Evolutionary conservation across 1,140 invertebrate species (phyloP).

Genomic region (Acromyrmex heyeri): DNA sequence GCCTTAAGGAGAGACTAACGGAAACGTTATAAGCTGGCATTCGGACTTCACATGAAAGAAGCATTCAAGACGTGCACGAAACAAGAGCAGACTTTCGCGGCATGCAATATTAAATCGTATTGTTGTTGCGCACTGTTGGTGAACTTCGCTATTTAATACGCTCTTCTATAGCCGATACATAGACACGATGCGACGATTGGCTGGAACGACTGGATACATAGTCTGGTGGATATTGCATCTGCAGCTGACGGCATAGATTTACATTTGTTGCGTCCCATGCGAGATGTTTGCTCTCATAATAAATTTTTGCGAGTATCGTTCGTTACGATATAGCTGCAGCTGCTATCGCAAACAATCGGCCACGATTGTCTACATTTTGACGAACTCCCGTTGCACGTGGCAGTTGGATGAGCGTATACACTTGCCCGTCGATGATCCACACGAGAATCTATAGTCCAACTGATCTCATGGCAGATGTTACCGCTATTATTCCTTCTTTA

Average conservation of each 20-base stretch:
- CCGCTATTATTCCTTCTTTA: slow-evolving; percentile 54
- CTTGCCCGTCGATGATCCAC: slow-evolving; percentile 3
- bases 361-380: slow-evolving; percentile 52
- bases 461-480: slow-evolving; percentile 44
- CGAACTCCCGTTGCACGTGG: slow-evolving; percentile 24
- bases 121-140: slow-evolving; percentile 42
- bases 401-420: slow-evolving; percentile 16
- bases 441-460: slow-evolving; percentile 3
- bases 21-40: not conserved
- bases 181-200: not conserved
- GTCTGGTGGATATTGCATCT: slow-evolving; percentile 26
- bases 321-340: slow-evolving; percentile 14
- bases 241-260: slow-evolving; percentile 68
- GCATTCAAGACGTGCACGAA: slow-evolving; percentile 18
- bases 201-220: not conserved
- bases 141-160: slow-evolving; percentile 41
- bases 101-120: slow-evolving; percentile 57
- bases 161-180: slow-evolving; percentile 31
- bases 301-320: slow-evolving; percentile 61
- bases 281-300: slow-evolving; percentile 58
- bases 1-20: not conserved
- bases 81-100: not conserved
- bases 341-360: slow-evolving; percentile 41
- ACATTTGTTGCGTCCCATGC: slow-evolving; percentile 61
- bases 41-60: slow-evolving; percentile 27